These are phyloP conservation scores for Pheosia tremula DNA, from an alignment of 2,888 invertebrate genomes.

Conservation along the genomic window DNA sequence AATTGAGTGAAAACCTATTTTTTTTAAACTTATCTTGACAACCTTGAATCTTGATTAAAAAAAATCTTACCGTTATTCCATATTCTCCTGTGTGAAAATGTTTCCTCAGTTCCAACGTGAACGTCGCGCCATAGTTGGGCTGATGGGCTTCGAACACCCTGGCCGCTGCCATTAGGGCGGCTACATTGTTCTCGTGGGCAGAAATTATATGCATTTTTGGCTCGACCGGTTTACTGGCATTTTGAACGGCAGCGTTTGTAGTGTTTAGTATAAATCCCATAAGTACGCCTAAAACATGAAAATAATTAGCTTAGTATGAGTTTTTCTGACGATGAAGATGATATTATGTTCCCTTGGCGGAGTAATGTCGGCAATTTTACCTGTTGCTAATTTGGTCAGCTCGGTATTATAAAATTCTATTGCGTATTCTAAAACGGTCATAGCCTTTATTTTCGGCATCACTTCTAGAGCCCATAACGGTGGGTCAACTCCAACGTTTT, in stretches of 20 bases:
- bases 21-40: background rate
- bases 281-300: conserved; percentile 64
- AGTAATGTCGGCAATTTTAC: conserved; percentile 44
- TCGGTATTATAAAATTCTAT: conserved; percentile 64
- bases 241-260: conserved; percentile 53
- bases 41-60: background rate
- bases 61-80: conserved; percentile 71
- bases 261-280: conserved; percentile 80
- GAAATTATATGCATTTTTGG: conserved; percentile 81
- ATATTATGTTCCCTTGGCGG: background rate
- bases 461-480: conserved; percentile 70
- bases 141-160: conserved; percentile 83
- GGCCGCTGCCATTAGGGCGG: conserved; percentile 82
- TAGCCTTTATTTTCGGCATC: conserved; percentile 72
- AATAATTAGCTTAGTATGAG: background rate
- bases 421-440: conserved; percentile 75
- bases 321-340: too few species aligned
- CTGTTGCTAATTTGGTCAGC: conserved; percentile 65
- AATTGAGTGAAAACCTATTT: too few species aligned
- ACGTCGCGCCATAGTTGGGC: conserved; percentile 83
- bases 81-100: conserved; percentile 50
- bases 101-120: conserved; percentile 81
- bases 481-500: conserved; percentile 65
- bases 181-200: conserved; percentile 87
- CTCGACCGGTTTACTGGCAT: conserved; percentile 63